A percentile compares a stretch with the other conserved stretches of the same genome.
Evolutionary conservation across 2,113 vertebrate species (phyloP).

Genomic region (Sorex fumeus): DNA sequence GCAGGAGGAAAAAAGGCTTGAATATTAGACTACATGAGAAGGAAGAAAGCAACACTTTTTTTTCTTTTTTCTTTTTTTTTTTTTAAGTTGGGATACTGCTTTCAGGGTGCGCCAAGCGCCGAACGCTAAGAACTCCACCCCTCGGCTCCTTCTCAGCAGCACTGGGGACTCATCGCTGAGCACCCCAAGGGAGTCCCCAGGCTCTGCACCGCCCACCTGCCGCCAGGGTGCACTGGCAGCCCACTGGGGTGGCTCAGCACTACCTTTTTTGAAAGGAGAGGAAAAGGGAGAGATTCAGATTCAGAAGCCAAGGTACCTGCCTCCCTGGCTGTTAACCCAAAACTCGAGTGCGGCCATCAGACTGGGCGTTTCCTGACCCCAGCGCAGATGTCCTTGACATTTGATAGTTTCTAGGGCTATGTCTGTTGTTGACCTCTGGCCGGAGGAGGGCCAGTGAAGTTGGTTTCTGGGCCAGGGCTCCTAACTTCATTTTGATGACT

Average conservation of each 20-base stretch:
- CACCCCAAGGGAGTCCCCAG: not conserved
- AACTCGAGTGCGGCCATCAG: not conserved
- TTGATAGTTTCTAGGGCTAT: not conserved
- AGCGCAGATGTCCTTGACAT: not conserved
- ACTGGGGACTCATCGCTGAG: accelerated
- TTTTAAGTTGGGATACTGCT: constrained; percentile 14
- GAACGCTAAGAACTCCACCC: not conserved
- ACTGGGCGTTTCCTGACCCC: not conserved
- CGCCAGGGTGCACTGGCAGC: not conserved
- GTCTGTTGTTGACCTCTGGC: not conserved
- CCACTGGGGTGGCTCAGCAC: not conserved
- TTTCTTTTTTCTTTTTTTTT: not conserved
- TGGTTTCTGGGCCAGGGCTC: accelerated
- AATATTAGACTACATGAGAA: constrained; percentile 64
- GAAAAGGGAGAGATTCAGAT: not conserved
- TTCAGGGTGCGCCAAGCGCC: not conserved
- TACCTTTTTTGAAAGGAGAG: not conserved
- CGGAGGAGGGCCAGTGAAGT: not conserved
- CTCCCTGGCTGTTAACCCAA: not conserved
- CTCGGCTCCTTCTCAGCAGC: accelerated
- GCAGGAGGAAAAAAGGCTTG: constrained; percentile 76
- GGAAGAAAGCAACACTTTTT: constrained; percentile 28
- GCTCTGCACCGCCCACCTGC: not conserved
- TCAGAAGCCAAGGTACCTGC: not conserved
- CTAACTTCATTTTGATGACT: not conserved